phyloP scores from a whole-genome alignment of 2,888 invertebrate species.

The Altica lythri region DNA sequence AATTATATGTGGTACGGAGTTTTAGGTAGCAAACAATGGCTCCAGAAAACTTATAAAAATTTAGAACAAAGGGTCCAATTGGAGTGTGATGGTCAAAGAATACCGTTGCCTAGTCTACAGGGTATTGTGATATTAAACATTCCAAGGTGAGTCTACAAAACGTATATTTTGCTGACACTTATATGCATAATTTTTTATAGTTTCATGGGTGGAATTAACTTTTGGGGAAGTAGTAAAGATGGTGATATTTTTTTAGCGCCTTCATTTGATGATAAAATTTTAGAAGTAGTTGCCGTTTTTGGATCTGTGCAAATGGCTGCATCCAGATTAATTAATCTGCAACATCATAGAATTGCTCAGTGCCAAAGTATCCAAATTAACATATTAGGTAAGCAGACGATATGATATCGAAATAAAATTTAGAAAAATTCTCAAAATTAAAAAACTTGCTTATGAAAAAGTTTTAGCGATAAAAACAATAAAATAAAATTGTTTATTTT shows the following conservation, averaged over 20 bases:
- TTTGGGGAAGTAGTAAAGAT: conserved; percentile 94
- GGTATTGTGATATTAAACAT: conserved; percentile 97
- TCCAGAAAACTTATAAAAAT: conserved; percentile 93
- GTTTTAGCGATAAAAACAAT: no score
- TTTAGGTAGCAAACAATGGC: conserved; percentile 76
- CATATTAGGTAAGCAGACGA: conserved; percentile 70
- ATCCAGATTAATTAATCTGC: conserved; percentile 90
- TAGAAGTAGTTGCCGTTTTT: conserved; percentile 97
- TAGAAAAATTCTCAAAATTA: no score
- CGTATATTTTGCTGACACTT: no score
- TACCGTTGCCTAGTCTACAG: conserved; percentile 93
- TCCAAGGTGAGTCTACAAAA: conserved; percentile 78
- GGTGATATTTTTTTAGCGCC: conserved; percentile 92
- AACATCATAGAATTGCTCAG: conserved; percentile 96
- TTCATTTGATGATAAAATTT: conserved; percentile 92
- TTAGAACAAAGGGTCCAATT: conserved; percentile 92
- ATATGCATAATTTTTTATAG: conserved; percentile 59
- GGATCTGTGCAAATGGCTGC: conserved; percentile 98
- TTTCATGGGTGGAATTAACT: conserved; percentile 98
- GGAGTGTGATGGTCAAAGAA: conserved; percentile 95
- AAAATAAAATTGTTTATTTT: conserved; percentile 1
- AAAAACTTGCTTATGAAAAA: no score
- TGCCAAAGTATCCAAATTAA: conserved; percentile 96
- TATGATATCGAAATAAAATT: no score
- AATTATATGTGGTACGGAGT: conserved; percentile 97